phyloP scores from a whole-genome alignment of 2,797 vertebrate genomes.

The Gymnothorax reevesii region DNA sequence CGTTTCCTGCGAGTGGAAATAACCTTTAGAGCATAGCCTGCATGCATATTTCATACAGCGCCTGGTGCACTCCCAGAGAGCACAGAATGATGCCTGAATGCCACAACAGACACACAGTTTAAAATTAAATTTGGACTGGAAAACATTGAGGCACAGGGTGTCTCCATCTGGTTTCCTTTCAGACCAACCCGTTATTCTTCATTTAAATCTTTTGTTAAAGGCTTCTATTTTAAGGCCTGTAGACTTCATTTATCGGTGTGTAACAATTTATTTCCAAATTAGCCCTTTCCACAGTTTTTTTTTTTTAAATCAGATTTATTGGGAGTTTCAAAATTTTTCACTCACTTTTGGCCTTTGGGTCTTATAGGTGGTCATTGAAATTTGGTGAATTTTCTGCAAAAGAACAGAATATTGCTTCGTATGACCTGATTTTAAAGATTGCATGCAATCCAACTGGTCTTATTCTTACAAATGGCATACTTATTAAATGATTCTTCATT shows the following conservation, averaged over 20 bases:
- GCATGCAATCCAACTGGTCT: background rate
- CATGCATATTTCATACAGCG: conserved; percentile 3
- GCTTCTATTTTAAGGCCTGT: background rate
- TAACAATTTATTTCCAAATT: conserved; percentile 12
- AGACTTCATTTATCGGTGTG: background rate
- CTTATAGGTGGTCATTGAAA: background rate
- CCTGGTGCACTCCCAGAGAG: background rate
- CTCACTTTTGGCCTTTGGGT: background rate
- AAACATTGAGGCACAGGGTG: background rate
- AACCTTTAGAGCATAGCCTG: background rate
- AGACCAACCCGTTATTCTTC: background rate
- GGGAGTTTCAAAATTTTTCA: background rate
- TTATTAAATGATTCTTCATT: background rate
- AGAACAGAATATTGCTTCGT: background rate
- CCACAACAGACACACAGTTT: conserved; percentile 11
- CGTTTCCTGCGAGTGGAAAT: background rate
- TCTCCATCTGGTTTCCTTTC: background rate
- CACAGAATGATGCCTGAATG: background rate
- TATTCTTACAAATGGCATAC: background rate
- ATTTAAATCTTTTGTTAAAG: background rate
- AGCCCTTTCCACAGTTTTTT: background rate
- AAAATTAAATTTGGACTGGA: background rate
- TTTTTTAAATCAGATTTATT: background rate
- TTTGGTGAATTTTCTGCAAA: background rate
- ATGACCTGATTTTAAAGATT: background rate